These are phyloP conservation scores for Drosophila formosana DNA, from an alignment of 2,888 invertebrate species.

Conservation along the genomic window DNA sequence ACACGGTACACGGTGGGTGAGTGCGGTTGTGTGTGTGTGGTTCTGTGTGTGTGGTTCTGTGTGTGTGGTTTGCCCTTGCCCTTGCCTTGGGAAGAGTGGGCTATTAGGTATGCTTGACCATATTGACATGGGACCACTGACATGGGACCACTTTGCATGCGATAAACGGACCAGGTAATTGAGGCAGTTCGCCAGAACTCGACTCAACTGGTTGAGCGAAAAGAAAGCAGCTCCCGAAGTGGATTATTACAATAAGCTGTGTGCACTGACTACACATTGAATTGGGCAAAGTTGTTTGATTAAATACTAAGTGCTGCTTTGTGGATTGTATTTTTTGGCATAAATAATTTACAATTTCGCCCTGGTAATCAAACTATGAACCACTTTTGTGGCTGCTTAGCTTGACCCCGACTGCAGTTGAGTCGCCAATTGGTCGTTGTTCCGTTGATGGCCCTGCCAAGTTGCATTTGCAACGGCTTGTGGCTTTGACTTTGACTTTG, in stretches of 20 bases:
- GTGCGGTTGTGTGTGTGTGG: constrained; percentile 13
- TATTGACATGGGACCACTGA: constrained; percentile 48
- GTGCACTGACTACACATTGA: constrained; percentile 26
- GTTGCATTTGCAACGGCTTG: constrained; percentile 60
- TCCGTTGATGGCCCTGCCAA: constrained; percentile 35
- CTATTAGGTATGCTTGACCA: constrained; percentile 49
- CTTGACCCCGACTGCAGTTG: constrained; percentile 16
- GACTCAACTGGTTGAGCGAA: constrained; percentile 1
- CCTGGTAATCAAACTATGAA: constrained; percentile 24
- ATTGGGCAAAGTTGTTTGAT: constrained; percentile 24
- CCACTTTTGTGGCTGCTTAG: constrained; percentile 63
- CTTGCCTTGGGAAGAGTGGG: constrained; percentile 18
- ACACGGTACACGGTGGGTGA: background rate
- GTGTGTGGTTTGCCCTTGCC: constrained; percentile 23
- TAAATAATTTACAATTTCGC: constrained; percentile 10
- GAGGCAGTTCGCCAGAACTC: constrained; percentile 24
- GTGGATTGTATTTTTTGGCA: background rate
- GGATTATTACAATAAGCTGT: constrained; percentile 48
- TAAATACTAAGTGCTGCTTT: constrained; percentile 18
- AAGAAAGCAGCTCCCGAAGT: constrained; percentile 14
- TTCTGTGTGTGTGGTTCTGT: constrained; percentile 11
- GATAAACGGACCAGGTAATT: constrained; percentile 56
- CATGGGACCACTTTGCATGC: constrained; percentile 49
- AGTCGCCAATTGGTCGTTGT: constrained; percentile 9
- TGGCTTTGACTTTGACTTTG: constrained; percentile 61